phyloP scores from a whole-genome alignment of 2,888 invertebrate species.

The Bruchidius siliquastri region DNA sequence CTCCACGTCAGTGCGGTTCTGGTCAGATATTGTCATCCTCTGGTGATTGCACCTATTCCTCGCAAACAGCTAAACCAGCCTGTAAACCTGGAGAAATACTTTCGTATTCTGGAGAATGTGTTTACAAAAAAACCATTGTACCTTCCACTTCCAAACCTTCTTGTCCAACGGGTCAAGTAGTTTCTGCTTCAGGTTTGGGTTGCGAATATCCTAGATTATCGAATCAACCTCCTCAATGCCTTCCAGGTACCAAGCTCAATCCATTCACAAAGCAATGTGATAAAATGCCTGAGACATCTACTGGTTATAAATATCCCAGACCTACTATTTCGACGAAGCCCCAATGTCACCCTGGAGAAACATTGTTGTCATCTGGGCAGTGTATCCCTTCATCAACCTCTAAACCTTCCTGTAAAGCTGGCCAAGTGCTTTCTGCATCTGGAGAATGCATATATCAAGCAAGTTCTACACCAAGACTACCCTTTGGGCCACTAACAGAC shows the following conservation, averaged over 20 bases:
- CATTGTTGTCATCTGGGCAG: slow-evolving; percentile 18
- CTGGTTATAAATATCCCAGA: slow-evolving; percentile 22
- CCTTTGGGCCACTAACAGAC: neutral
- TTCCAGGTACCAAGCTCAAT: neutral
- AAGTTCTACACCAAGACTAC: slow-evolving; percentile 18
- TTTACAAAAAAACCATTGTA: slow-evolving; percentile 3
- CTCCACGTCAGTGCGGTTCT: slow-evolving; percentile 11
- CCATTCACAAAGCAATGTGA: neutral
- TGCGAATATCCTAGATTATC: slow-evolving; percentile 7
- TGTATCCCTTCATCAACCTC: neutral
- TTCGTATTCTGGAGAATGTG: slow-evolving; percentile 19
- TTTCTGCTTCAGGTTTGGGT: slow-evolving; percentile 8
- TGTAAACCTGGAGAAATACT: slow-evolving; percentile 14
- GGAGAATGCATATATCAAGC: slow-evolving; percentile 20
- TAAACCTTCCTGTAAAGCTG: slow-evolving; percentile 19
- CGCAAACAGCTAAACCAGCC: slow-evolving; percentile 17
- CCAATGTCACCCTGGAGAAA: slow-evolving; percentile 18
- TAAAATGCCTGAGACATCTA: neutral
- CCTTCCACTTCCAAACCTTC: slow-evolving; percentile 2
- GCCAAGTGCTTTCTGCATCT: slow-evolving; percentile 12
- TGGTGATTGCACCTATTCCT: too few species aligned
- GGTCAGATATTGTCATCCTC: neutral
- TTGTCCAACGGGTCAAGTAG: slow-evolving; percentile 15
- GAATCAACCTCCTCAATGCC: neutral
- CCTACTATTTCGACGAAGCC: slow-evolving; percentile 6